Conservation (phyloP, 2,797 vertebrate genomes). For the Sparus aurata region DNA sequence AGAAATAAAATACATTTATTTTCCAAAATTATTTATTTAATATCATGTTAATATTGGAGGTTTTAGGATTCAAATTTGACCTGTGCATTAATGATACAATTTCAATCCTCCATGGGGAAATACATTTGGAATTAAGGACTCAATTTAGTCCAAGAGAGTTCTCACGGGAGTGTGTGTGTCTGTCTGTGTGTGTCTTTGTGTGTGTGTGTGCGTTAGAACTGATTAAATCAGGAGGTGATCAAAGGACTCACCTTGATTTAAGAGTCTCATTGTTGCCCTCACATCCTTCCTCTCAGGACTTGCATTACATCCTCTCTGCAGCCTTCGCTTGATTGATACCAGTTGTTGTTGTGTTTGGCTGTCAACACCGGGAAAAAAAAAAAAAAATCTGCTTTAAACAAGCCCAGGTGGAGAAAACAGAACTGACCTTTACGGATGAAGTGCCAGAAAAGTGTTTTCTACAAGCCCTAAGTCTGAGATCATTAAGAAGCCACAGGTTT, state of each 20-base stretch:
- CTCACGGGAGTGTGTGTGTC: background rate
- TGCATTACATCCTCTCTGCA: background rate
- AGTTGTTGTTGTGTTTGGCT: conserved; percentile 50
- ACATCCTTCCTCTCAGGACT: conserved; percentile 24
- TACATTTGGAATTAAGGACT: background rate
- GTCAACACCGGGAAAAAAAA: conserved; percentile 20
- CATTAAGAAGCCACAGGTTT: conserved; percentile 38
- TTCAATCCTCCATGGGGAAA: background rate
- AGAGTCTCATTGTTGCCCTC: conserved; percentile 42
- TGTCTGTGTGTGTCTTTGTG: conserved; percentile 1
- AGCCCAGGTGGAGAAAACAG: conserved; percentile 37
- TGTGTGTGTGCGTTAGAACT: conserved; percentile 11
- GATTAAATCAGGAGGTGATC: conserved; percentile 51
- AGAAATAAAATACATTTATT: background rate
- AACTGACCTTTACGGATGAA: conserved; percentile 12
- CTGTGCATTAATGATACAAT: background rate
- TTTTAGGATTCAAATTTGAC: background rate
- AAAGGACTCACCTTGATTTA: conserved; percentile 52
- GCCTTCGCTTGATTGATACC: conserved; percentile 39
- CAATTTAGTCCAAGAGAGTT: background rate
- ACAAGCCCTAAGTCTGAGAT: conserved; percentile 41
- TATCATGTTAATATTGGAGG: background rate
- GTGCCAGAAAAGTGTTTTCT: conserved; percentile 27
- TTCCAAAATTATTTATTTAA: background rate
- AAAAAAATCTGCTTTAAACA: conserved; percentile 34